Evolutionary conservation across 1,140 invertebrate species (phyloP).

Genomic region (Aphidius ervi): DNA sequence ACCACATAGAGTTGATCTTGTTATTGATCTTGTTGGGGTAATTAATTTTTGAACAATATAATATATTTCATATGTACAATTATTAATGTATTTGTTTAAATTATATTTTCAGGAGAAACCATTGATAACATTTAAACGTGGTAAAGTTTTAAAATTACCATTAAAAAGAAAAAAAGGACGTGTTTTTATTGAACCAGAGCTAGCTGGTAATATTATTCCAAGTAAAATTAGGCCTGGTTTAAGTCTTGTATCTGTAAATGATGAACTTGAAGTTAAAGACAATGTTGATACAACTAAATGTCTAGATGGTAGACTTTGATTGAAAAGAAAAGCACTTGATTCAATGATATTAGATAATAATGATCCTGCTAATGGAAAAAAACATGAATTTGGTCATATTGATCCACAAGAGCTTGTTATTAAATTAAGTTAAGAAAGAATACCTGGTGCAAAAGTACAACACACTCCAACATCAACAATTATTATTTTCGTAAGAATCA

Average conservation of each 20-base stretch:
- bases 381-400: constrained; percentile 73
- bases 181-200: constrained; percentile 67
- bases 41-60: constrained; percentile 19
- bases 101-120: constrained; percentile 54
- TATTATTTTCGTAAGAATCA: constrained; percentile 68
- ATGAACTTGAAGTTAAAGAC: constrained; percentile 69
- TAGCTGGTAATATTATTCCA: constrained; percentile 70
- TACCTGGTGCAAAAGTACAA: constrained; percentile 78
- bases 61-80: not conserved
- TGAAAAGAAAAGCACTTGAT: constrained; percentile 34
- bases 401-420: constrained; percentile 76
- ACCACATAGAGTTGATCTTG: constrained; percentile 62
- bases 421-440: constrained; percentile 74
- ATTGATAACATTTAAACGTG: constrained; percentile 67
- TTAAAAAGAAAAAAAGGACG: constrained; percentile 71
- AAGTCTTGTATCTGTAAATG: constrained; percentile 75
- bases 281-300: constrained; percentile 65
- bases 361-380: constrained; percentile 52
- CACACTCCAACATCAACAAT: constrained; percentile 62
- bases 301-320: constrained; percentile 36
- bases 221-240: constrained; percentile 72
- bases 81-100: not conserved
- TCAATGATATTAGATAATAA: constrained; percentile 39
- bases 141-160: constrained; percentile 72
- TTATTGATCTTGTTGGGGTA: constrained; percentile 60